These are phyloP conservation scores for Drosophila yakuba DNA, from an alignment of 1,140 invertebrate genomes.

Conservation along the genomic window DNA sequence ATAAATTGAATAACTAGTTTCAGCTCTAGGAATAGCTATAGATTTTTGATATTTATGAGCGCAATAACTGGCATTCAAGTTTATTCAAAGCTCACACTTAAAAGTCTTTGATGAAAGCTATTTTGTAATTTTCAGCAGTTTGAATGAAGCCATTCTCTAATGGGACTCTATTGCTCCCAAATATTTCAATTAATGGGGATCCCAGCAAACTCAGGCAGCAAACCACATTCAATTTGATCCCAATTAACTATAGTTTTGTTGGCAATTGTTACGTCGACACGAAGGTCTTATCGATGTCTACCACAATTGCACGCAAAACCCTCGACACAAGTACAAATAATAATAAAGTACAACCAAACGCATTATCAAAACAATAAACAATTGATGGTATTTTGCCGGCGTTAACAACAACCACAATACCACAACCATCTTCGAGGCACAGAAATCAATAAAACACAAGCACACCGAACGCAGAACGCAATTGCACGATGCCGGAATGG, in stretches of 20 bases:
- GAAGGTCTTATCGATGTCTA: conserved; percentile 28
- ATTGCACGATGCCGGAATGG: conserved; percentile 25
- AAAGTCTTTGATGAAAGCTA: background rate
- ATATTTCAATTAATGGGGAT: conserved; percentile 8
- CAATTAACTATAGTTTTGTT: conserved; percentile 48
- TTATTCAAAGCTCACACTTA: conserved; percentile 3
- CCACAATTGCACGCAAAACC: conserved; percentile 28
- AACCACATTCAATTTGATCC: conserved; percentile 28
- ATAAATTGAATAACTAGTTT: conserved; percentile 31
- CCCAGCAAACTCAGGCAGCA: background rate
- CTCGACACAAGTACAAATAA: conserved; percentile 41
- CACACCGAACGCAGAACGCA: conserved; percentile 20
- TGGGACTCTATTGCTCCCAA: background rate
- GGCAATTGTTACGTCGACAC: conserved; percentile 20
- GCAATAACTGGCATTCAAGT: conserved; percentile 30
- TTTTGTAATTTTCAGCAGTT: background rate
- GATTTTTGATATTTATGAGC: conserved; percentile 27
- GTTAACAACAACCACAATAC: conserved; percentile 45
- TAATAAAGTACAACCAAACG: conserved; percentile 45
- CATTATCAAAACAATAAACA: conserved; percentile 82
- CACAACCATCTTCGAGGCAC: conserved; percentile 30
- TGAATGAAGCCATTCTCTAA: background rate
- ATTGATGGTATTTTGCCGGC: conserved; percentile 74
- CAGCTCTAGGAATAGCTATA: conserved; percentile 4
- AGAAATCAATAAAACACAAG: conserved; percentile 47